phyloP scores from a whole-genome alignment of 2,797 vertebrate species.

The Sparus aurata region DNA sequence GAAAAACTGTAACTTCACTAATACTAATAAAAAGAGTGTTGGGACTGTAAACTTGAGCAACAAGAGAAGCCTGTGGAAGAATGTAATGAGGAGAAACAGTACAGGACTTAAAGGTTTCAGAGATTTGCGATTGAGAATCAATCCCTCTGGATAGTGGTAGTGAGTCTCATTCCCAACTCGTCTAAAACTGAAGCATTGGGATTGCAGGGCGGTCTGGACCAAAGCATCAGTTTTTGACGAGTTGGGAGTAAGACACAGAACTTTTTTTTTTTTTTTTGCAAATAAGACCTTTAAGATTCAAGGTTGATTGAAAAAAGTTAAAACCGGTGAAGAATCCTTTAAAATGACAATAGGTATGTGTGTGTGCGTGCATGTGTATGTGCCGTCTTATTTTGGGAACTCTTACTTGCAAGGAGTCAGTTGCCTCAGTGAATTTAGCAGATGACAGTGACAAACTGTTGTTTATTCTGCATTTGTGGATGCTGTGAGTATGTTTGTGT shows the following conservation, averaged over 20 bases:
- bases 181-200: too few relatives aligned
- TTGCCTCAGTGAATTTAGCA: constrained; percentile 64
- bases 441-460: constrained; percentile 69
- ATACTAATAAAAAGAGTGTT: background rate
- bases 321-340: constrained; percentile 14
- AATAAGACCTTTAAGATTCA: constrained; percentile 5
- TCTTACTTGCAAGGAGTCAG: constrained; percentile 48
- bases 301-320: background rate
- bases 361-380: background rate
- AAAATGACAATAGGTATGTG: constrained; percentile 4
- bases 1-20: background rate
- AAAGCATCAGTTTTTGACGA: too few relatives aligned
- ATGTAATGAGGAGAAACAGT: background rate
- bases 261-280: too few relatives aligned
- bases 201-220: too few relatives aligned
- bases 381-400: constrained; percentile 37
- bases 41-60: background rate
- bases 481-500: constrained; percentile 10
- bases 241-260: too few relatives aligned
- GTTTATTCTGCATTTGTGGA: constrained; percentile 58
- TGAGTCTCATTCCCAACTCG: too few relatives aligned
- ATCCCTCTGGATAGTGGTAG: background rate
- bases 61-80: background rate
- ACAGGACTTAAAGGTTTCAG: background rate
- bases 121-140: constrained; percentile 9